Percentiles rank a stretch among this genome's conserved stretches.
Evolutionary conservation across 1,140 invertebrate species (phyloP).

Genomic region (Manduca sexta): DNA sequence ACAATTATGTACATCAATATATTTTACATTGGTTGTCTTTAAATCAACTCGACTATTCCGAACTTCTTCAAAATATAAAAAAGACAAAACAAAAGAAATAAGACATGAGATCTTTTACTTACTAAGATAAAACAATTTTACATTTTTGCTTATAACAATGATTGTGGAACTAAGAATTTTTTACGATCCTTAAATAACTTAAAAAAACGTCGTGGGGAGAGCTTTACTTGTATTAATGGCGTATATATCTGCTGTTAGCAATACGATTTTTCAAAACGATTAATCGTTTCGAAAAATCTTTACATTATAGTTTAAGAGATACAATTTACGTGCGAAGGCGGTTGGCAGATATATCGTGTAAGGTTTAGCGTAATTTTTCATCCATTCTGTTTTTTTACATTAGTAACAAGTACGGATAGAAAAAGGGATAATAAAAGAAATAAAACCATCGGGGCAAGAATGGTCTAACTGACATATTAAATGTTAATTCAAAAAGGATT

Average conservation of each 20-base stretch:
- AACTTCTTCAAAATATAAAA: slow-evolving; percentile 71
- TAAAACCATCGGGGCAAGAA: too few relatives aligned
- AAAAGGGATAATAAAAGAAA: too few relatives aligned
- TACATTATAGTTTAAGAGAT: too few relatives aligned
- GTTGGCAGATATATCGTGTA: too few relatives aligned
- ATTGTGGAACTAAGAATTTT: slow-evolving; percentile 66
- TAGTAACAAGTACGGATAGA: too few relatives aligned
- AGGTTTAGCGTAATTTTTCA: too few relatives aligned
- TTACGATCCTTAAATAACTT: slow-evolving; percentile 57
- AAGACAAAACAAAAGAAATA: slow-evolving; percentile 73
- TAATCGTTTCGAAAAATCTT: too few relatives aligned
- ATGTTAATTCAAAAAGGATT: too few relatives aligned
- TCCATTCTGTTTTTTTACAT: too few relatives aligned
- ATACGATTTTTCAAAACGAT: too few relatives aligned
- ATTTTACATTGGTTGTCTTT: slow-evolving; percentile 73
- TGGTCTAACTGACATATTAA: too few relatives aligned
- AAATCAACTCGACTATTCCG: slow-evolving; percentile 71
- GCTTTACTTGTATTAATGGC: slow-evolving; percentile 47
- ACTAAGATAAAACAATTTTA: slow-evolving; percentile 72
- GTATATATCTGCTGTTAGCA: neutral
- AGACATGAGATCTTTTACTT: slow-evolving; percentile 72
- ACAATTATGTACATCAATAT: slow-evolving; percentile 69
- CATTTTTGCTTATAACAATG: slow-evolving; percentile 59
- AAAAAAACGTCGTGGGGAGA: slow-evolving; percentile 36
- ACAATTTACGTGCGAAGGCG: too few relatives aligned